Percentiles rank a stretch among this genome's conserved stretches.
These are phyloP conservation scores for Halesus radiatus DNA, from an alignment of 1,140 invertebrate genomes.

Conservation along the genomic window DNA sequence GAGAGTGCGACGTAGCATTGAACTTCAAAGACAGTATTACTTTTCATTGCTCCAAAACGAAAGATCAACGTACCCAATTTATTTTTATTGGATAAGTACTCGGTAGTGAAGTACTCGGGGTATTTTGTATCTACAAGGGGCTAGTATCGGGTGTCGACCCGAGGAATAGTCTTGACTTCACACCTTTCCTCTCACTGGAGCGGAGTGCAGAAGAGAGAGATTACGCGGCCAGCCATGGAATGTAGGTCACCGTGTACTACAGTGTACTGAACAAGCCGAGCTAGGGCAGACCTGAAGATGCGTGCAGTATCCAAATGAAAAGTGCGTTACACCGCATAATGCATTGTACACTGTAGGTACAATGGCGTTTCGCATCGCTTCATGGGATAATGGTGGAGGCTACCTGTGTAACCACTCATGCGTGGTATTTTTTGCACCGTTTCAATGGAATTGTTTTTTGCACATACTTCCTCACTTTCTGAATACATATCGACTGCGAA, in stretches of 20 bases:
- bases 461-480: too few species aligned
- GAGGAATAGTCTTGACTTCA: background rate
- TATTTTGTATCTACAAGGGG: too few species aligned
- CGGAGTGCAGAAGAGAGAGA: background rate
- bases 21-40: too few species aligned
- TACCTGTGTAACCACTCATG: background rate
- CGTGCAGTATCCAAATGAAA: slow-evolving; percentile 15
- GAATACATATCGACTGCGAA: too few species aligned
- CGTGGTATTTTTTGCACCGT: background rate
- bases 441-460: too few species aligned
- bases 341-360: background rate
- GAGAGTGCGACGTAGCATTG: too few species aligned
- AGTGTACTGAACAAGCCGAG: background rate
- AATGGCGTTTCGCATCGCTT: background rate
- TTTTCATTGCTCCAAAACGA: too few species aligned
- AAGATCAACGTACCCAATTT: too few species aligned
- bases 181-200: background rate
- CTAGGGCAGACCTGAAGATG: slow-evolving; percentile 2
- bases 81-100: too few species aligned
- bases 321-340: background rate
- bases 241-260: background rate
- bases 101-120: too few species aligned
- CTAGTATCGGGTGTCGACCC: too few species aligned
- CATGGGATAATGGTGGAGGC: background rate
- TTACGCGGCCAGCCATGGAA: background rate